Base-by-base conservation (phyloP, 53 echinoderm and acorn worm species). In the Apostichopus leukothele region DNA sequence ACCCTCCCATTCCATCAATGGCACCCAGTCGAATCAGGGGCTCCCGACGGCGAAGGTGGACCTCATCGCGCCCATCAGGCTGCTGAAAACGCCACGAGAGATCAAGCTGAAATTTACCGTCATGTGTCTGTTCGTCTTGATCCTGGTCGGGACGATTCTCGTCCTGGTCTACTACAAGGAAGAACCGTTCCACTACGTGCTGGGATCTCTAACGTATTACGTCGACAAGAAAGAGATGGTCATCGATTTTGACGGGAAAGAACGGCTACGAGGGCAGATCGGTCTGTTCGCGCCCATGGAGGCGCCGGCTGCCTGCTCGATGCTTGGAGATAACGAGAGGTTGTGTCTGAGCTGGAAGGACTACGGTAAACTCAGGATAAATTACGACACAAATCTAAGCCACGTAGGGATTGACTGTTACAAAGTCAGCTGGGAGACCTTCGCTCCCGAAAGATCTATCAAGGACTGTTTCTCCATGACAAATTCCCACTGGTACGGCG, bases 401-500 rank as follows among this genome's bases (percentile, higher is more conserved):
- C 60, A 86, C 5, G 86, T 89, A 18, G 90, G 73, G 12, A 90
- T 93, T 75, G 95, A 96, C 12, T 96, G 96, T 60, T 99, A 99
- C 86, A 89, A 81, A 5, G 74, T 99, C 54, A 67, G 91, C 10
- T 99, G 99, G 99, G 92, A 90, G 67, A 89, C 96, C 1, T 60
- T 89, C 21, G 39, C 88, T 26, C 87, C 93, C 0, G 91, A 93
- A 67, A 78, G 88, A 2, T 53, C 86, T 12, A 94, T 92, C 21
- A 92, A 91, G 60, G 99, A 99, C 86, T 99, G 99, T 85, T 91
- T 91, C 20, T 89, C 90, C 18, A 61, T 99, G n/a, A 88, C 89
- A 25, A 94, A 92, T 89, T 91, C 92, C 53, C 96, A 94, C 84
- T 99, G 99, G 99, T 99, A 94, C 83, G 99, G 99, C 1, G 93